Conservation (phyloP, 2,888 invertebrate species). For the Blastobasis adustella region DNA sequence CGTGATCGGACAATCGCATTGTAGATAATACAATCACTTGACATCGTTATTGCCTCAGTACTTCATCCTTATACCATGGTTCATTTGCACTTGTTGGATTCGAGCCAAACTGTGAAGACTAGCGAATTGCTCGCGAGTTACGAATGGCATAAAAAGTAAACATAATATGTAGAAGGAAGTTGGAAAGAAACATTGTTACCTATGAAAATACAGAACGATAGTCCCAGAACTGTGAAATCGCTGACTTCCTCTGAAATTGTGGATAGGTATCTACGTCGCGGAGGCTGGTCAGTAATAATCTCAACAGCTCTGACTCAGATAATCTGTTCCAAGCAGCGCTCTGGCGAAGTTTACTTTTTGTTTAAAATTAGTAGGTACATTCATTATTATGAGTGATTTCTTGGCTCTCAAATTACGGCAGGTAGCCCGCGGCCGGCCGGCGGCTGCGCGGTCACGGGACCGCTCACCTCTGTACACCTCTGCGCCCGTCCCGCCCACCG, state of each 20-base stretch:
- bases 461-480: slow-evolving; percentile 42
- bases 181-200: neutral
- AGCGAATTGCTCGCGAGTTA: slow-evolving; percentile 45
- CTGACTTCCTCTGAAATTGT: no score
- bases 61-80: no score
- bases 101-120: slow-evolving; percentile 40
- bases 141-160: slow-evolving; percentile 36
- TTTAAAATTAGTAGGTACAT: slow-evolving; percentile 64
- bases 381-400: slow-evolving; percentile 72
- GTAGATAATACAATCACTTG: no score
- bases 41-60: no score
- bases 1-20: no score
- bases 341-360: slow-evolving; percentile 40
- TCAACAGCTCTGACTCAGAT: slow-evolving; percentile 34
- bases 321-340: slow-evolving; percentile 37
- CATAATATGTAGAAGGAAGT: neutral
- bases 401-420: slow-evolving; percentile 66
- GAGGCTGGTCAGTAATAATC: neutral
- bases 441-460: slow-evolving; percentile 31
- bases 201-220: no score
- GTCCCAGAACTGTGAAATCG: no score
- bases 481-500: slow-evolving; percentile 54
- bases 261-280: no score
- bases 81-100: slow-evolving; percentile 27
- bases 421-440: slow-evolving; percentile 63